phyloP scores from a whole-genome alignment of 1,140 invertebrate species.

The Trissolcus basalis region DNA sequence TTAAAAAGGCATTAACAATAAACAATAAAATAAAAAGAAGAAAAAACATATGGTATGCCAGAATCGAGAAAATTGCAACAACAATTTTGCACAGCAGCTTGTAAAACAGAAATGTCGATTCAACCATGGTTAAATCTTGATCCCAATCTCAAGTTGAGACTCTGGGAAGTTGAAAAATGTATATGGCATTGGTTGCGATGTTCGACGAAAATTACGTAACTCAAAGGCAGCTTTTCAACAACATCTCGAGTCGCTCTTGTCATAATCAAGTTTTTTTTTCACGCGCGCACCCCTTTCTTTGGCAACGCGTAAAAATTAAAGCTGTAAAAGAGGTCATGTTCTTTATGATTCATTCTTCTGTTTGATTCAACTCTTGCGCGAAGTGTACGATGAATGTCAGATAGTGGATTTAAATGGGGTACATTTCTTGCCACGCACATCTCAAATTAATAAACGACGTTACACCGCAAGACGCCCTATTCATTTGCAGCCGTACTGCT shows the following conservation, averaged over 20 bases:
- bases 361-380: conserved; percentile 36
- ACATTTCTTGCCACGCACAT: conserved; percentile 39
- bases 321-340: conserved; percentile 41
- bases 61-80: no score
- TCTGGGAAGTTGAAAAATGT: no score
- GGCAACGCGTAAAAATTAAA: conserved; percentile 44
- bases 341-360: conserved; percentile 48
- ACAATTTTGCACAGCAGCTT: no score
- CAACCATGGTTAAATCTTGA: no score
- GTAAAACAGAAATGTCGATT: no score
- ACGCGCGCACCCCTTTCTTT: conserved; percentile 8
- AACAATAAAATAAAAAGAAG: no score
- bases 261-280: conserved; percentile 37
- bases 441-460: conserved; percentile 50
- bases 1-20: no score
- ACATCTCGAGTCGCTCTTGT: conserved; percentile 11
- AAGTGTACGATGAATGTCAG: conserved; percentile 51
- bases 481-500: conserved; percentile 8
- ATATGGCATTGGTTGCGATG: no score
- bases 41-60: no score
- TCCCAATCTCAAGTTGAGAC: no score
- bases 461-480: conserved; percentile 27
- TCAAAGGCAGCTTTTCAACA: background rate
- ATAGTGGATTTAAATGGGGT: conserved; percentile 49
- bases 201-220: no score